Evolutionary conservation across 2,113 vertebrate genomes (phyloP).

Genomic region (Vicugna pacos): DNA sequence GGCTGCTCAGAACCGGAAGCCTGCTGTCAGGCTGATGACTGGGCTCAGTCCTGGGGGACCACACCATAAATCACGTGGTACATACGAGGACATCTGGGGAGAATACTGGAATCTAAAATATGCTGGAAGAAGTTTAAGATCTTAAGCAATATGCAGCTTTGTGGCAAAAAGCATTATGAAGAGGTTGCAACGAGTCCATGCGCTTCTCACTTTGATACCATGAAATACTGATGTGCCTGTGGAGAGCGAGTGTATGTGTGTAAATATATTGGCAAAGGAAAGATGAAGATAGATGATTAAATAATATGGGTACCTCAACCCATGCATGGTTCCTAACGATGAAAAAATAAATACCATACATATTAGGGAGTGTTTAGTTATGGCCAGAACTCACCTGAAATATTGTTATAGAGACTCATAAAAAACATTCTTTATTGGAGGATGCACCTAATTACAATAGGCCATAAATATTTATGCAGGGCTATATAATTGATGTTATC

Average conservation of each 20-base stretch:
- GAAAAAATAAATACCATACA: slow-evolving; percentile 50
- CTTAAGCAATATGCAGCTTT: background rate
- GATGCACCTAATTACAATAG: background rate
- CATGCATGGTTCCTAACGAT: slow-evolving; percentile 60
- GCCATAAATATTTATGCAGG: background rate
- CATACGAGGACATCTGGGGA: background rate
- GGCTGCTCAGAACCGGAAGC: background rate
- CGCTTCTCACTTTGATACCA: slow-evolving; percentile 15
- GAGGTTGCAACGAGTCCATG: background rate
- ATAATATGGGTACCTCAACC: slow-evolving; percentile 40
- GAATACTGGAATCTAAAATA: background rate
- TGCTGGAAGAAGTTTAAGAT: background rate
- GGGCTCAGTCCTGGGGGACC: background rate
- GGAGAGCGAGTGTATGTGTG: background rate
- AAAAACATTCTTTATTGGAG: background rate
- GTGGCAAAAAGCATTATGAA: background rate
- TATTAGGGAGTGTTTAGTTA: background rate
- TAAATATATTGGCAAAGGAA: slow-evolving; percentile 55
- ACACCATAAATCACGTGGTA: background rate
- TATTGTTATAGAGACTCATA: slow-evolving; percentile 37
- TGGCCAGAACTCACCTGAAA: slow-evolving; percentile 61
- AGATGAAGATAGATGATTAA: slow-evolving; percentile 56
- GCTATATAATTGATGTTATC: slow-evolving; percentile 8
- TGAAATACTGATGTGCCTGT: background rate
- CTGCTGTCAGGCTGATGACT: background rate